phyloP scores from a whole-genome alignment of 1,140 invertebrate genomes.

The Dendrolimus kikuchii region DNA sequence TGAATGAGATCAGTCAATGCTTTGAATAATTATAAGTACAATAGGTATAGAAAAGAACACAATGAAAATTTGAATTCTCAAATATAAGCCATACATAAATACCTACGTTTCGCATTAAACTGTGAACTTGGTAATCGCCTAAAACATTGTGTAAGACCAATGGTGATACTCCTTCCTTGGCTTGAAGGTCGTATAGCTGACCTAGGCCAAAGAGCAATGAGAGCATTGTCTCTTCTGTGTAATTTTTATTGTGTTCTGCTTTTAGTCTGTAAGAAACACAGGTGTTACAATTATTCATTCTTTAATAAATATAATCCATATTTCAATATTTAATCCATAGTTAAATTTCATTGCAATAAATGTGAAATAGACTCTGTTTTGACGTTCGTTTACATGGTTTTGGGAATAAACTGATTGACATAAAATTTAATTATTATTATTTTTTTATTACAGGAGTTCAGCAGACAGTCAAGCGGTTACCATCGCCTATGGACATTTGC shows the following conservation, averaged over 20 bases:
- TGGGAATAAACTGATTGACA: too few relatives aligned
- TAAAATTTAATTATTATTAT: too few relatives aligned
- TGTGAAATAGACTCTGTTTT: not conserved
- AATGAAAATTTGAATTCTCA: too few relatives aligned
- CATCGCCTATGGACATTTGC: too few relatives aligned
- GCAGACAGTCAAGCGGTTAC: too few relatives aligned
- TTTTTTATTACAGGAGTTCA: too few relatives aligned
- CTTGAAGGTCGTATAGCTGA: conserved; percentile 47
- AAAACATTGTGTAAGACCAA: conserved; percentile 44
- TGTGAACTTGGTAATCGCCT: conserved; percentile 55
- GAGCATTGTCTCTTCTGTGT: conserved; percentile 45
- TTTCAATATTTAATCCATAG: not conserved
- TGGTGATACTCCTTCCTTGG: conserved; percentile 23
- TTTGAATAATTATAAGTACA: too few relatives aligned
- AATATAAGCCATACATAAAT: not conserved
- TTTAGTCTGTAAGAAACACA: conserved; percentile 27
- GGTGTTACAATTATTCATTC: too few relatives aligned
- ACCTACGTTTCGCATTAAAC: conserved; percentile 54
- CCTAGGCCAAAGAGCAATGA: conserved; percentile 49
- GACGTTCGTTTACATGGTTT: too few relatives aligned
- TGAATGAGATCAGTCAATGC: too few relatives aligned
- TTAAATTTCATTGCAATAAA: not conserved
- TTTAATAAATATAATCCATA: too few relatives aligned
- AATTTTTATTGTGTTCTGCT: conserved; percentile 48
- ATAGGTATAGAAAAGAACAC: too few relatives aligned